phyloP scores from a whole-genome alignment of 2,797 vertebrate genomes.

The Alcedo quadribrachys region DNA sequence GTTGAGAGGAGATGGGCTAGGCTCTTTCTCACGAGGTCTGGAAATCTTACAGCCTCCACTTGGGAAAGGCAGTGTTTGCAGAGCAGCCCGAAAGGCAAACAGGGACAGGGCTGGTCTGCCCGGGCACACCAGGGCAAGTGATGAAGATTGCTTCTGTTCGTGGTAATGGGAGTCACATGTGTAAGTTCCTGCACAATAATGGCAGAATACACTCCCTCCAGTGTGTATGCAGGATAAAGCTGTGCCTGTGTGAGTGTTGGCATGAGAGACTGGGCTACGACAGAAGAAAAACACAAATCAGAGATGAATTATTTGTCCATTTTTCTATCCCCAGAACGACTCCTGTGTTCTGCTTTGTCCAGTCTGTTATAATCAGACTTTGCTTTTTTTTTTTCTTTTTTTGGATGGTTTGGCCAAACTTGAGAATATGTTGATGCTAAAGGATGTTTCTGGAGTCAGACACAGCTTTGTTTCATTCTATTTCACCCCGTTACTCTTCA shows the following conservation, averaged over 20 bases:
- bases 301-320: constrained; percentile 43
- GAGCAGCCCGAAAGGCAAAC: neutral
- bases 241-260: constrained; percentile 53
- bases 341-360: constrained; percentile 14
- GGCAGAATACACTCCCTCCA: constrained; percentile 42
- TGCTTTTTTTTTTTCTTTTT: neutral
- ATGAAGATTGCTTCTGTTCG: constrained; percentile 7
- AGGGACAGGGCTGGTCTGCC: neutral
- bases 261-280: neutral
- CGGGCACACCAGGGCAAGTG: constrained; percentile 7
- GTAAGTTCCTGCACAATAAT: neutral
- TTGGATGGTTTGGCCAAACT: neutral
- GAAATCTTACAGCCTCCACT: neutral
- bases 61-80: neutral
- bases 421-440: neutral
- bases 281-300: constrained; percentile 47
- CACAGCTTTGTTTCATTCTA: neutral
- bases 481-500: neutral
- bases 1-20: neutral
- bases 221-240: constrained; percentile 52
- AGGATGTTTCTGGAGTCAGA: neutral
- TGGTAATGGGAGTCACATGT: constrained; percentile 54
- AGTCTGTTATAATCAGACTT: neutral
- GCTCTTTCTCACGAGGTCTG: neutral
- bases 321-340: constrained; percentile 8